Evolutionary conservation across 2,113 vertebrate species (phyloP).

Genomic region (Diphyllodes magnificus): DNA sequence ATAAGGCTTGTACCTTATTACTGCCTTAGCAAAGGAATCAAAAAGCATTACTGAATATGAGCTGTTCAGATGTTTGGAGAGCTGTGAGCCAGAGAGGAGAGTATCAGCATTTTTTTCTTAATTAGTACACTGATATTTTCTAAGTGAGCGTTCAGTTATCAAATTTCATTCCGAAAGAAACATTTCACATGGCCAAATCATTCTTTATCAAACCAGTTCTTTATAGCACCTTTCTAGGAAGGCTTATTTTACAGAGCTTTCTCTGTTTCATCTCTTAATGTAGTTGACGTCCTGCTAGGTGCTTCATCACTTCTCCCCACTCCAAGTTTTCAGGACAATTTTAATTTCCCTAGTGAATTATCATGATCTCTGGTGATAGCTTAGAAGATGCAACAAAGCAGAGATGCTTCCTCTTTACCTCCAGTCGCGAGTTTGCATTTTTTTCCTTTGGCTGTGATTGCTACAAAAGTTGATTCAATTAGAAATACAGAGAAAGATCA

Average conservation of each 20-base stretch:
- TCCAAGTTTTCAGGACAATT: background rate
- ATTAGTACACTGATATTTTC: background rate
- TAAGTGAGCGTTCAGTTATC: background rate
- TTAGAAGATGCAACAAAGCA: background rate
- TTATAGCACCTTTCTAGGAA: background rate
- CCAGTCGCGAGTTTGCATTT: background rate
- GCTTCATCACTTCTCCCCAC: background rate
- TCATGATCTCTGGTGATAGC: background rate
- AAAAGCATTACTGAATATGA: background rate
- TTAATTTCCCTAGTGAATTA: background rate
- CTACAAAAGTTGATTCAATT: background rate
- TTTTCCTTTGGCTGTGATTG: background rate
- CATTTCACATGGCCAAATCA: background rate
- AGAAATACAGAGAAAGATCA: background rate
- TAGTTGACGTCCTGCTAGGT: background rate
- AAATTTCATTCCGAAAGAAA: background rate
- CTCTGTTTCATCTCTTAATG: background rate
- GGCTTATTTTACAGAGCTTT: background rate
- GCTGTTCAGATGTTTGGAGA: background rate
- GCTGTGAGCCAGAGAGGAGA: background rate
- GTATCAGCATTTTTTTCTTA: background rate
- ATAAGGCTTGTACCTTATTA: background rate
- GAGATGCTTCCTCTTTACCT: background rate
- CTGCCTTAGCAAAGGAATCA: background rate
- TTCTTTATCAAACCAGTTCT: background rate